These are phyloP conservation scores for Ectropis grisescens DNA, from an alignment of 1,140 invertebrate species.

Conservation along the genomic window DNA sequence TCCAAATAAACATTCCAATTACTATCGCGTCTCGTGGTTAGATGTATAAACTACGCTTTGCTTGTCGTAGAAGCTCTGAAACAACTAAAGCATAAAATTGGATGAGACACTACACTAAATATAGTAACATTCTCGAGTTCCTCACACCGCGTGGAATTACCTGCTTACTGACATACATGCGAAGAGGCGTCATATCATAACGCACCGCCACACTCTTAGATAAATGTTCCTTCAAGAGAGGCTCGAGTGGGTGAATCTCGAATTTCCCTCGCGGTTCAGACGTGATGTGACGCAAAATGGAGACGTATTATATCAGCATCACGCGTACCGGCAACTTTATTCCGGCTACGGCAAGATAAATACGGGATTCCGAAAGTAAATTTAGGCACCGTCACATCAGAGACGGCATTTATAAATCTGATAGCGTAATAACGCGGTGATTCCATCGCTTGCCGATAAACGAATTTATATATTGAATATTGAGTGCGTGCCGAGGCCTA, in stretches of 20 bases:
- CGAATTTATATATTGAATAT: conserved; percentile 15
- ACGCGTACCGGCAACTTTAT: conserved; percentile 8
- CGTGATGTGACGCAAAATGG: conserved; percentile 7
- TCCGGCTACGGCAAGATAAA: conserved; percentile 7
- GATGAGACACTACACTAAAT: no score
- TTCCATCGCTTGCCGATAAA: conserved; percentile 10
- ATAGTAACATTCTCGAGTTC: no score
- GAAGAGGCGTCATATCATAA: neutral
- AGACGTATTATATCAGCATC: conserved; percentile 17
- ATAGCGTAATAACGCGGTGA: conserved; percentile 7
- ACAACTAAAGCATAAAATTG: no score
- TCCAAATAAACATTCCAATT: no score
- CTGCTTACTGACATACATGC: no score
- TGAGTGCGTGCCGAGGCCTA: conserved; percentile 1
- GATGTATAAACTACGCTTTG: no score
- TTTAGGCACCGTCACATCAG: conserved; percentile 6
- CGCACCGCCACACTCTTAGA: conserved; percentile 5
- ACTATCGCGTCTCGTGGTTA: no score
- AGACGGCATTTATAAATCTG: conserved; percentile 17
- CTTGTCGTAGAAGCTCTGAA: no score
- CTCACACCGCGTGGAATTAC: no score
- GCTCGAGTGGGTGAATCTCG: conserved; percentile 16
- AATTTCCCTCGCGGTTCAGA: conserved; percentile 22
- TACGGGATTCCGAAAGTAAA: conserved; percentile 3
- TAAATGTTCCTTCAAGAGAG: conserved; percentile 14